phyloP scores from a whole-genome alignment of 1,140 invertebrate genomes.

The Drosophila nigrodunni region DNA sequence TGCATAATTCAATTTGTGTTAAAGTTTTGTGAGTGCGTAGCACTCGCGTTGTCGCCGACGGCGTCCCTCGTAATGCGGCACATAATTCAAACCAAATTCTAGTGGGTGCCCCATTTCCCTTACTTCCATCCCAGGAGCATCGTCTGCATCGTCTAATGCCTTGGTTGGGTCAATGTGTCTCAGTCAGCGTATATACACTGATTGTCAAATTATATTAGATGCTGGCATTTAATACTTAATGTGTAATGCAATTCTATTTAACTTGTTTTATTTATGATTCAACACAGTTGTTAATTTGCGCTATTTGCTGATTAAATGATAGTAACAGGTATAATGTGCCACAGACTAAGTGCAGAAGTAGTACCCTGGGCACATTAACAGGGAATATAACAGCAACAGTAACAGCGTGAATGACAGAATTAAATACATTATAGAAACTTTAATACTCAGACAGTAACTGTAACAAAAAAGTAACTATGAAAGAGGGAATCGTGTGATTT shows the following conservation, averaged over 20 bases:
- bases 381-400: background rate
- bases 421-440: no score
- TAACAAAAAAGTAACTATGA: background rate
- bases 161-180: conserved; percentile 12
- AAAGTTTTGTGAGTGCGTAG: conserved; percentile 75
- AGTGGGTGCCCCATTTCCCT: background rate
- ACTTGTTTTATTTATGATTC: conserved; percentile 24
- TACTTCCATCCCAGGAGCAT: background rate
- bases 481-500: no score
- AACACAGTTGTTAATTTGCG: background rate
- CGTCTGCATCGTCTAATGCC: background rate
- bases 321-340: background rate
- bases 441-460: background rate
- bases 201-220: conserved; percentile 19
- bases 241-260: background rate
- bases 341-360: background rate
- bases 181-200: conserved; percentile 6
- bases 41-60: conserved; percentile 45
- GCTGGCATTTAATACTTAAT: background rate
- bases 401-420: background rate
- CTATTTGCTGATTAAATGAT: background rate
- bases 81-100: conserved; percentile 73
- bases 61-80: conserved; percentile 65
- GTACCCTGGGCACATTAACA: background rate
- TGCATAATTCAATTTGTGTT: conserved; percentile 80